Evolutionary conservation across 2,797 vertebrate species (phyloP).

Genomic region (Galaxias olidus): DNA sequence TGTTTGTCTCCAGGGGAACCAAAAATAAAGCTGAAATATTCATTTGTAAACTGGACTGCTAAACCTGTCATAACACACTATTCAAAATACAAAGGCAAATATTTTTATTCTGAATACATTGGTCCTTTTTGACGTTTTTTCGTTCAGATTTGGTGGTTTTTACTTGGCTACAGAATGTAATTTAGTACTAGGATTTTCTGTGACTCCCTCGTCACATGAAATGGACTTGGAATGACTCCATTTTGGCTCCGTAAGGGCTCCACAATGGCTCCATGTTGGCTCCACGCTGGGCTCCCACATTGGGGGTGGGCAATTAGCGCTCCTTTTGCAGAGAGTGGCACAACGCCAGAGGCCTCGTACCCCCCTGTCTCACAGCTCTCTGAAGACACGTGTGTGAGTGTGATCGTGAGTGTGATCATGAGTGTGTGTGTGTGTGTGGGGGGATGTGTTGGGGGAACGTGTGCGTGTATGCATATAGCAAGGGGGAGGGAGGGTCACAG

Average conservation of each 20-base stretch:
- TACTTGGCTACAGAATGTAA: no score
- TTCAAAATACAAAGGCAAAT: no score
- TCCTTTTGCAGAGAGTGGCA: slow-evolving; percentile 70
- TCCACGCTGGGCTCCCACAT: slow-evolving; percentile 54
- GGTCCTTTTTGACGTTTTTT: no score
- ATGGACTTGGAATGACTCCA: slow-evolving; percentile 45
- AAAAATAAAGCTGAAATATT: no score
- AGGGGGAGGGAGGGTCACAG: slow-evolving; percentile 41
- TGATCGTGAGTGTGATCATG: slow-evolving; percentile 30
- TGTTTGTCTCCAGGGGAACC: background rate
- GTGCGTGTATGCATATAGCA: slow-evolving; percentile 35
- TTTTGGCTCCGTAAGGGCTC: slow-evolving; percentile 31
- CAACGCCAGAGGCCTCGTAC: slow-evolving; percentile 70
- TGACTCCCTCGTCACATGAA: no score
- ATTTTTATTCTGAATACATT: no score
- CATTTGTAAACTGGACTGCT: no score
- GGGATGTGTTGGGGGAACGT: background rate
- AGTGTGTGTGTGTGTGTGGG: slow-evolving; percentile 1
- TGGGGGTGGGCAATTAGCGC: slow-evolving; percentile 70
- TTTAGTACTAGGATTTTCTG: no score
- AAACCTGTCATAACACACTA: no score
- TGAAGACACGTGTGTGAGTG: slow-evolving; percentile 40
- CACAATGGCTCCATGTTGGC: slow-evolving; percentile 63
- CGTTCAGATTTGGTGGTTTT: no score
- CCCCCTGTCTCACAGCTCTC: slow-evolving; percentile 62